Percentiles rank a stretch among this genome's conserved stretches.
Conservation (phyloP, 2,113 vertebrate species). For the Rhabdornis inornatus region DNA sequence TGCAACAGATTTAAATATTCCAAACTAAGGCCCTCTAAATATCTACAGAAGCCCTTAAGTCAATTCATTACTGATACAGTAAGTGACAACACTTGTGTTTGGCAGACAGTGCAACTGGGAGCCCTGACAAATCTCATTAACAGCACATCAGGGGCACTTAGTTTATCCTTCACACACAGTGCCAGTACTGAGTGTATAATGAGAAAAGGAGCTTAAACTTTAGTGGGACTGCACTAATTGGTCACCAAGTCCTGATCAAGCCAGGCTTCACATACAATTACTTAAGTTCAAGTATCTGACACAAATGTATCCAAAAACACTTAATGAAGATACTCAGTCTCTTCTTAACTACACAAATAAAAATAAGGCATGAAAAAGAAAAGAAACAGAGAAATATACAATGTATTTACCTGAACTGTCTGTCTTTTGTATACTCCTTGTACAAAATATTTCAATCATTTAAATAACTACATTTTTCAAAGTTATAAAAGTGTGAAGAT, state of each 20-base stretch:
- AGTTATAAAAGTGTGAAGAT: not conserved
- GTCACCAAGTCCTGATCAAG: slow-evolving; percentile 43
- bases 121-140: slow-evolving; percentile 72
- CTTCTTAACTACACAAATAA: not conserved
- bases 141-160: slow-evolving; percentile 60
- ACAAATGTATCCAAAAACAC: not conserved
- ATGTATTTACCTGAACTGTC: not conserved
- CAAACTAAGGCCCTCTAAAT: slow-evolving; percentile 28
- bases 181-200: slow-evolving; percentile 41
- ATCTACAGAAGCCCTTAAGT: slow-evolving; percentile 64
- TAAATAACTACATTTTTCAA: not conserved
- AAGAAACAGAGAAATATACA: not conserved
- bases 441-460: not conserved
- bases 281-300: not conserved
- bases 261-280: slow-evolving; percentile 22
- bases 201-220: slow-evolving; percentile 58
- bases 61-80: slow-evolving; percentile 67
- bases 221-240: slow-evolving; percentile 54
- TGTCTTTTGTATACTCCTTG: not conserved
- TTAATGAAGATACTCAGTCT: not conserved
- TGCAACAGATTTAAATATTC: slow-evolving; percentile 12
- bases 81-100: slow-evolving; percentile 68
- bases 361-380: not conserved
- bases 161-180: slow-evolving; percentile 45
- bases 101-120: slow-evolving; percentile 61